phyloP scores from a whole-genome alignment of 2,797 vertebrate species.

The Choloepus didactylus region DNA sequence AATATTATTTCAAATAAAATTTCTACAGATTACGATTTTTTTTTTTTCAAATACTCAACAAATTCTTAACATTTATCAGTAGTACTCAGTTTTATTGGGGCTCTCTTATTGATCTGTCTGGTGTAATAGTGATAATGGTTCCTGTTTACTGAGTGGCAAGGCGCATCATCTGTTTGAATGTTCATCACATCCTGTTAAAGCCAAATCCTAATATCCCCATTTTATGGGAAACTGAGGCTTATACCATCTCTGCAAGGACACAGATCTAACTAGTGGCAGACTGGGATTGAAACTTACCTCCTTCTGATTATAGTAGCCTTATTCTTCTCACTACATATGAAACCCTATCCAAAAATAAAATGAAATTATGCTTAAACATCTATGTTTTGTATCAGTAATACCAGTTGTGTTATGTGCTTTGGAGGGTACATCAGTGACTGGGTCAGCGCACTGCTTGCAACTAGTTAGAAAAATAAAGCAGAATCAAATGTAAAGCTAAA shows the following conservation, averaged over 20 bases:
- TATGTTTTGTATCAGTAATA: neutral
- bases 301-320: neutral
- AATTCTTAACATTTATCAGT: no score
- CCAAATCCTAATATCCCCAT: neutral
- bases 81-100: no score
- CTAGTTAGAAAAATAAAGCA: neutral
- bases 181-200: neutral
- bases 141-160: neutral
- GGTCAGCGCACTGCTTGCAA: no score
- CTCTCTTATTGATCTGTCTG: neutral
- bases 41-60: no score
- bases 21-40: no score
- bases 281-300: neutral
- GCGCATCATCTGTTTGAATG: neutral
- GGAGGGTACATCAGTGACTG: rapidly evolving
- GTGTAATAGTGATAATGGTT: neutral
- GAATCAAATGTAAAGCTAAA: neutral
- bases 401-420: neutral
- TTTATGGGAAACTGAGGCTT: neutral
- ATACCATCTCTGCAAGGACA: neutral
- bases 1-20: no score
- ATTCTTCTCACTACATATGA: neutral
- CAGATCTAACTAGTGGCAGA: neutral
- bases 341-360: neutral
- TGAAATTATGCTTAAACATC: neutral